Conservation (phyloP, 2,113 vertebrate species). For the Perognathus longimembris region DNA sequence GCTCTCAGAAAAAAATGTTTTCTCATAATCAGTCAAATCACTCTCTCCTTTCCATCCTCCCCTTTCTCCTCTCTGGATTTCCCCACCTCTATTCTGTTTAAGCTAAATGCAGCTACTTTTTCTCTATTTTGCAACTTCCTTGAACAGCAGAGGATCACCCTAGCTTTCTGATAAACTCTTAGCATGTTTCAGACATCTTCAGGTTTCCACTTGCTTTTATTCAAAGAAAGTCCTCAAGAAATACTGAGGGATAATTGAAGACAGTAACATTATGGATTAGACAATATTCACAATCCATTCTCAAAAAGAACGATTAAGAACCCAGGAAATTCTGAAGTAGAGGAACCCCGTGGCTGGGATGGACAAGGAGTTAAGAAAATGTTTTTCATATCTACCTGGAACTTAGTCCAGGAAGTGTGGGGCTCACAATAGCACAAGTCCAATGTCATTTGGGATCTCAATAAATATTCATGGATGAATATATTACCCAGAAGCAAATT, state of each 20-base stretch:
- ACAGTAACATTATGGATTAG: neutral
- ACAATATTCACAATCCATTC: neutral
- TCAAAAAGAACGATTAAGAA: neutral
- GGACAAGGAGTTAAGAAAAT: neutral
- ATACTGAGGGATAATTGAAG: neutral
- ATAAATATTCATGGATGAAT: neutral
- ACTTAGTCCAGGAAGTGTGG: neutral
- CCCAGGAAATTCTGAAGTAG: neutral
- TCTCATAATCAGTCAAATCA: neutral
- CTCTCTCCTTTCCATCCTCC: neutral
- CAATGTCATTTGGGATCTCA: neutral
- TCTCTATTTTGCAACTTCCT: neutral
- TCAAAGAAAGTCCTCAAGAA: neutral
- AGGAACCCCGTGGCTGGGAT: neutral
- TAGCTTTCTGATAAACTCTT: neutral
- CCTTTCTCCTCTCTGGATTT: neutral
- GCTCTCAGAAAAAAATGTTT: neutral
- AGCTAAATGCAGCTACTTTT: neutral
- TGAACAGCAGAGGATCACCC: neutral
- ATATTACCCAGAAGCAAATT: constrained; percentile 41
- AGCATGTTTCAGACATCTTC: neutral
- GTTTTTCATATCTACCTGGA: neutral
- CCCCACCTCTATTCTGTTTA: neutral
- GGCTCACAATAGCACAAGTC: neutral
- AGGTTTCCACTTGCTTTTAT: neutral